Conservation (phyloP, 2,888 invertebrate genomes). For the Cyclophora punctaria region DNA sequence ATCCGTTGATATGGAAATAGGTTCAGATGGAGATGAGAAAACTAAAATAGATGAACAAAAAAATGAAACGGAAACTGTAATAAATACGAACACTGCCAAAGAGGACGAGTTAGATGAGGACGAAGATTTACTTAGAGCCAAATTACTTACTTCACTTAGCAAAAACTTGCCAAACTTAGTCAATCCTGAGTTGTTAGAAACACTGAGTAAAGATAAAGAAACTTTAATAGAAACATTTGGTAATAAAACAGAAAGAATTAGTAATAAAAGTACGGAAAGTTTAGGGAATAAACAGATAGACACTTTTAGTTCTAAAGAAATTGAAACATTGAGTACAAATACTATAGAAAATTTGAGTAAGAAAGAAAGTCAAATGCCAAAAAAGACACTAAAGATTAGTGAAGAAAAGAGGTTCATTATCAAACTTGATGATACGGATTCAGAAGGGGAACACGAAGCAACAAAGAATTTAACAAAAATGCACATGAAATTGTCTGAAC, state of each 20-base stretch:
- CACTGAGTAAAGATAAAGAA: slow-evolving; percentile 20
- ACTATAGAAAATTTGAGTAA: too few relatives aligned
- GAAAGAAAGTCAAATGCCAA: too few relatives aligned
- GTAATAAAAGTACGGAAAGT: too few relatives aligned
- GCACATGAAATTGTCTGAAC: slow-evolving; percentile 63
- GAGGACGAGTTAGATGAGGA: slow-evolving; percentile 73
- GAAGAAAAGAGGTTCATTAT: slow-evolving; percentile 63
- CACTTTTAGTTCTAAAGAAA: too few relatives aligned
- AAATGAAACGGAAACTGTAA: slow-evolving; percentile 9
- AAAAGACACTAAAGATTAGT: neutral
- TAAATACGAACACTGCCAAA: slow-evolving; percentile 12
- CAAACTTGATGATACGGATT: slow-evolving; percentile 61
- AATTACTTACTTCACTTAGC: slow-evolving; percentile 74
- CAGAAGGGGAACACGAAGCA: slow-evolving; percentile 68
- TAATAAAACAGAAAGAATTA: too few relatives aligned
- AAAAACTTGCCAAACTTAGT: slow-evolving; percentile 69
- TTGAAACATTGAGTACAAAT: too few relatives aligned
- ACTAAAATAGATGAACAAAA: slow-evolving; percentile 29
- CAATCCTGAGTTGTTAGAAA: slow-evolving; percentile 33
- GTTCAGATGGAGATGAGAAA: slow-evolving; percentile 60
- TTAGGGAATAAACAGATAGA: too few relatives aligned
- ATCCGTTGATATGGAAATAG: slow-evolving; percentile 71
- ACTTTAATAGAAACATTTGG: slow-evolving; percentile 8
- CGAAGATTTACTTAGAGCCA: slow-evolving; percentile 76
- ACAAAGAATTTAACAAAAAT: slow-evolving; percentile 69